Conservation (phyloP, 2,888 invertebrate genomes). For the Sicus ferrugineus region DNA sequence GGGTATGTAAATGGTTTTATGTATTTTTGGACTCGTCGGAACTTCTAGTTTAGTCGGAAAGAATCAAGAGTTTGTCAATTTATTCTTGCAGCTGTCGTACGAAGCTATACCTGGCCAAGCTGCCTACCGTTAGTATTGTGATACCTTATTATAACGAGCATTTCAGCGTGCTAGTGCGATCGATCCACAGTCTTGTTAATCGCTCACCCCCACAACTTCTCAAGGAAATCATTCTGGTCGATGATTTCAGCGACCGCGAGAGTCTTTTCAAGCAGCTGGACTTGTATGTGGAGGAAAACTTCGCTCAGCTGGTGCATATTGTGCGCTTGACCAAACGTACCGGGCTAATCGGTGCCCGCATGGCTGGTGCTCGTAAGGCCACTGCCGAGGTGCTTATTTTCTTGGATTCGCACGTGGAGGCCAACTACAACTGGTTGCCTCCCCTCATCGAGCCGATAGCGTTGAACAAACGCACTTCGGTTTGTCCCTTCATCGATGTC, state of each 20-base stretch:
- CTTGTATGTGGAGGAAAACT: constrained; percentile 74
- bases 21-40: too few species aligned
- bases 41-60: not conserved
- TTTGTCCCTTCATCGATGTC: constrained; percentile 98
- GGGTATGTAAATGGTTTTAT: constrained; percentile 59
- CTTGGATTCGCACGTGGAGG: constrained; percentile 91
- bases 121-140: constrained; percentile 84
- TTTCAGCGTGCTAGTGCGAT: constrained; percentile 84
- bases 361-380: constrained; percentile 83
- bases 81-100: constrained; percentile 50
- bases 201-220: constrained; percentile 83
- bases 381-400: constrained; percentile 84
- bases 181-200: constrained; percentile 81
- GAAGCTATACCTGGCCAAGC: constrained; percentile 54
- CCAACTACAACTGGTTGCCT: constrained; percentile 92
- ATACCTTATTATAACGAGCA: constrained; percentile 96
- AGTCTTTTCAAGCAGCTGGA: constrained; percentile 78
- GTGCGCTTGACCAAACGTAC: constrained; percentile 77
- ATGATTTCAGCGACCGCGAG: constrained; percentile 84
- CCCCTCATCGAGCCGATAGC: constrained; percentile 92
- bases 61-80: not conserved
- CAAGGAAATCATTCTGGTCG: constrained; percentile 90
- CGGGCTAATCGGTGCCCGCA: constrained; percentile 86
- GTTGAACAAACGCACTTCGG: constrained; percentile 81
- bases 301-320: constrained; percentile 76